phyloP scores from a whole-genome alignment of 2,888 invertebrate genomes.

The Clanis bilineata region DNA sequence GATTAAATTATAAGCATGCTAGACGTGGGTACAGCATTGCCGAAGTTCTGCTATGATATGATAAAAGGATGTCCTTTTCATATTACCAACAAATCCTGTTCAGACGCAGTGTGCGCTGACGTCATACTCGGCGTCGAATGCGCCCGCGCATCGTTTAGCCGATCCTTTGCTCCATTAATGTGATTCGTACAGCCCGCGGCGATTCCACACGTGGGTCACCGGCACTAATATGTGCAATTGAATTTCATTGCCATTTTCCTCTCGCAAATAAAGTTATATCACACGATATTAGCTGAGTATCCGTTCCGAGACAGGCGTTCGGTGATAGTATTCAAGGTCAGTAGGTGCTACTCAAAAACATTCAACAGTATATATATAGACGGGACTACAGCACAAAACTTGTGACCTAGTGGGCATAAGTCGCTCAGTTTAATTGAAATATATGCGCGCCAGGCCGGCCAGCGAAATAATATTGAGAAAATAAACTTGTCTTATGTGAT shows the following conservation, averaged over 20 bases:
- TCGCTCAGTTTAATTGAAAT: too few relatives aligned
- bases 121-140: constrained; percentile 58
- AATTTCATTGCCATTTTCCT: constrained; percentile 79
- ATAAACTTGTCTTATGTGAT: too few relatives aligned
- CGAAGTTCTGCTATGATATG: too few relatives aligned
- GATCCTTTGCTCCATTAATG: constrained; percentile 70
- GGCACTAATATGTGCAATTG: constrained; percentile 65
- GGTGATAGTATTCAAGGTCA: not conserved
- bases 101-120: constrained; percentile 44
- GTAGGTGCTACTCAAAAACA: not conserved
- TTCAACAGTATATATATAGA: too few relatives aligned
- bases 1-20: too few relatives aligned
- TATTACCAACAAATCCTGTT: too few relatives aligned
- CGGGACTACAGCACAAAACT: too few relatives aligned
- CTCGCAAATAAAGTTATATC: constrained; percentile 47
- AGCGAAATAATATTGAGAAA: too few relatives aligned
- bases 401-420: too few relatives aligned
- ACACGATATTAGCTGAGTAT: constrained; percentile 22
- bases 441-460: too few relatives aligned
- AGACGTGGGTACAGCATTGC: too few relatives aligned
- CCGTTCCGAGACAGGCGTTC: not conserved
- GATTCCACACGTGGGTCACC: constrained; percentile 66
- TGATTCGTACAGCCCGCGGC: constrained; percentile 58
- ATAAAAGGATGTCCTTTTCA: too few relatives aligned
- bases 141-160: constrained; percentile 76